These are phyloP conservation scores for Graptemys geographica DNA, from an alignment of 2,797 vertebrate genomes.

Conservation along the genomic window DNA sequence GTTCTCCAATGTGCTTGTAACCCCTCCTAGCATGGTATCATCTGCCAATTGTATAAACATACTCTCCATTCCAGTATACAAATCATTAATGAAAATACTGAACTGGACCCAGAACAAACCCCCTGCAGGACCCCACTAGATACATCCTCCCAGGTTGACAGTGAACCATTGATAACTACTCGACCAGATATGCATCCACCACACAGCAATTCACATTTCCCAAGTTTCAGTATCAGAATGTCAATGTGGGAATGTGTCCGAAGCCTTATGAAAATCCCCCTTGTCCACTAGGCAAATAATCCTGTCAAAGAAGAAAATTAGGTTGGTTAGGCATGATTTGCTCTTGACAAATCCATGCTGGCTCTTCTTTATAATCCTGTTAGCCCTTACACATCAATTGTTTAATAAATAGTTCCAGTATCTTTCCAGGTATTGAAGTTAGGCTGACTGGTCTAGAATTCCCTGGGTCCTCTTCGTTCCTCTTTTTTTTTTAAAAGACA, in stretches of 20 bases:
- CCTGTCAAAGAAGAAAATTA: neutral
- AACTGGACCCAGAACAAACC: no score
- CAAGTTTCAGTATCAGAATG: neutral
- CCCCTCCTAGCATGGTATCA: no score
- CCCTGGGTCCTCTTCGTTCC: neutral
- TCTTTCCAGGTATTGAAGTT: neutral
- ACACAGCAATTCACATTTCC: neutral
- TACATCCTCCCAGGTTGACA: no score
- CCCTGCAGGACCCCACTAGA: no score
- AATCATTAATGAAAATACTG: no score
- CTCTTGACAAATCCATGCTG: neutral
- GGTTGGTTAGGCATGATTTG: neutral
- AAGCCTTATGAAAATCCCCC: neutral
- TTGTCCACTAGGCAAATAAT: neutral
- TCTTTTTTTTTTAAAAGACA: neutral
- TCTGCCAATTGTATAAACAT: no score
- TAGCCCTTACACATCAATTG: neutral
- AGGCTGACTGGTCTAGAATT: neutral
- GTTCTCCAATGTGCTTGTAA: no score
- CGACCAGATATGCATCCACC: neutral
- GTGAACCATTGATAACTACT: no score
- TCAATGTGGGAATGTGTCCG: neutral
- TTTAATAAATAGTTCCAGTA: neutral
- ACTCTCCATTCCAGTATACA: no score
- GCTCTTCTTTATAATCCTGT: neutral